Percentiles rank a stretch among this genome's conserved stretches.
Evolutionary conservation across 2,797 vertebrate genomes (phyloP).

Genomic region (Acanthornis magna): DNA sequence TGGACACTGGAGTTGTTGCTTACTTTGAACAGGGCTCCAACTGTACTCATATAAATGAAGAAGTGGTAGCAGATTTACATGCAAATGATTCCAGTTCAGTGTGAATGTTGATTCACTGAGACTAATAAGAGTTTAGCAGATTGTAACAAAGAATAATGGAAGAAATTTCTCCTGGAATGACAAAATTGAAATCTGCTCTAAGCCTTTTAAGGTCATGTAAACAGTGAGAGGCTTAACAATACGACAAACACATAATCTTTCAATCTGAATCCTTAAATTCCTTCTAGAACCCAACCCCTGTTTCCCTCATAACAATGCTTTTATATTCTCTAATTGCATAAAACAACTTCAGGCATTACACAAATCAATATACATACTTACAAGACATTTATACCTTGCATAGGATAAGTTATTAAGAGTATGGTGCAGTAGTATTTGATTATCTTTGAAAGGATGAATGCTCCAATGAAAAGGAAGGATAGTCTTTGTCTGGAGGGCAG

Average conservation of each 20-base stretch:
- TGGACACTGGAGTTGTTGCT: not conserved
- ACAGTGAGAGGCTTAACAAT: not conserved
- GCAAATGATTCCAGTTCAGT: not conserved
- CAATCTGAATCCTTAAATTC: not conserved
- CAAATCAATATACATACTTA: not conserved
- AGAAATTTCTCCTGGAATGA: not conserved
- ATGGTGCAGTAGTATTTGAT: not conserved
- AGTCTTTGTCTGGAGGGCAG: not conserved
- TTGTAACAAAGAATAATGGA: not conserved
- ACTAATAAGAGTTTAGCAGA: not conserved
- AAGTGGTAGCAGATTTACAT: not conserved
- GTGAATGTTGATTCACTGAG: not conserved
- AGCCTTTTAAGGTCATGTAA: not conserved
- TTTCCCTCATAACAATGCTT: not conserved
- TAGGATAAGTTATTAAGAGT: not conserved
- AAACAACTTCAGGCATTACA: not conserved
- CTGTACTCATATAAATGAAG: not conserved
- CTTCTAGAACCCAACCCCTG: not conserved
- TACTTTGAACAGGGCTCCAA: not conserved
- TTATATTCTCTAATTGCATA: not conserved
- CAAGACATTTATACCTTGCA: not conserved
- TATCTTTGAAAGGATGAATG: not conserved
- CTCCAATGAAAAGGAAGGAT: not conserved
- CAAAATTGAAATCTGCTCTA: constrained; percentile 2
- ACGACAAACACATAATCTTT: not conserved